These are phyloP conservation scores for Philopotamus ludificatus DNA, from an alignment of 1,140 invertebrate species.

Conservation along the genomic window DNA sequence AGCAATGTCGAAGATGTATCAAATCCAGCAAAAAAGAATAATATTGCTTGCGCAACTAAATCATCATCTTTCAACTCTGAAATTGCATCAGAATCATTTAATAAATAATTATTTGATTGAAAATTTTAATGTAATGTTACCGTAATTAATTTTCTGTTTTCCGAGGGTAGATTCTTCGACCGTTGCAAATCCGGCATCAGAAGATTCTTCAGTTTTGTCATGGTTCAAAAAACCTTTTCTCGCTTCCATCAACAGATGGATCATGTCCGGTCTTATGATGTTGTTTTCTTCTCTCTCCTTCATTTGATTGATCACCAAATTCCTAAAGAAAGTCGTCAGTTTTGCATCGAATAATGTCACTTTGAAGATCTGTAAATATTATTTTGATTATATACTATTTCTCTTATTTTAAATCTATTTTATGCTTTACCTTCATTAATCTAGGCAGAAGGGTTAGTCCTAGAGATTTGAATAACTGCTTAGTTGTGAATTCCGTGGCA, in stretches of 20 bases:
- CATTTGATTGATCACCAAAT: slow-evolving; percentile 42
- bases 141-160: neutral
- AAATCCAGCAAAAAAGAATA: slow-evolving; percentile 44
- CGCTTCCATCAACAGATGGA: slow-evolving; percentile 52
- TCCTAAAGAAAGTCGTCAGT: slow-evolving; percentile 43
- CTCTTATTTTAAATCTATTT: neutral
- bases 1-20: slow-evolving; percentile 53
- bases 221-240: slow-evolving; percentile 40
- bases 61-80: slow-evolving; percentile 39
- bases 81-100: too few species aligned
- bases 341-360: slow-evolving; percentile 33
- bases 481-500: slow-evolving; percentile 44
- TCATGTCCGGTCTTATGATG: slow-evolving; percentile 50
- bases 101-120: neutral
- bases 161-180: slow-evolving; percentile 38
- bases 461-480: slow-evolving; percentile 44
- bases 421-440: slow-evolving; percentile 21
- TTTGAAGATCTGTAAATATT: neutral
- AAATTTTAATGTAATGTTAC: neutral
- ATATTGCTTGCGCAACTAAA: slow-evolving; percentile 41
- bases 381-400: neutral
- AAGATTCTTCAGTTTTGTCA: slow-evolving; percentile 19
- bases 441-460: neutral
- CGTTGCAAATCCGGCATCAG: slow-evolving; percentile 39
- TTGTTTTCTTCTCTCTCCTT: slow-evolving; percentile 43